Percentiles rank a stretch among this genome's conserved stretches.
These are phyloP conservation scores for Ceraclea dissimilis DNA, from an alignment of 2,888 invertebrate genomes.

Conservation along the genomic window DNA sequence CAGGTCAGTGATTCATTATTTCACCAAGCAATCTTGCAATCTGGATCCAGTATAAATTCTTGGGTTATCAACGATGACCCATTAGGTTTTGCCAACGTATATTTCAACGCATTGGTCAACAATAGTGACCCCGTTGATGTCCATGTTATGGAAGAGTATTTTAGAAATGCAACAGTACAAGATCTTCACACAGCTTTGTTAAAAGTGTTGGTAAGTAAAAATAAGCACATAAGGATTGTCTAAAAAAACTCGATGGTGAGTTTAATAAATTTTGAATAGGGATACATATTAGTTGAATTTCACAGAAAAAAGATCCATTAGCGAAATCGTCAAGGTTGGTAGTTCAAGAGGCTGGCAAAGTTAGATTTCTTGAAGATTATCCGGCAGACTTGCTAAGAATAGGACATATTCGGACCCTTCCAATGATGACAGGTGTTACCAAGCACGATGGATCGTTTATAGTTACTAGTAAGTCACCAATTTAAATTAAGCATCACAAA, in stretches of 20 bases:
- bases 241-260: no score
- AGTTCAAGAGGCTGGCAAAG: constrained; percentile 29
- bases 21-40: constrained; percentile 44
- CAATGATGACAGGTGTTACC: constrained; percentile 41
- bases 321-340: constrained; percentile 24
- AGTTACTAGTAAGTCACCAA: constrained; percentile 32
- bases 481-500: constrained; percentile 16
- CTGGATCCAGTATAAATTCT: constrained; percentile 42
- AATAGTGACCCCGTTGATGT: constrained; percentile 32
- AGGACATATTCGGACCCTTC: constrained; percentile 33
- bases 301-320: constrained; percentile 2
- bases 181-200: constrained; percentile 36
- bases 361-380: constrained; percentile 29
- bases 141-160: constrained; percentile 32
- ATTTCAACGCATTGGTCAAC: constrained; percentile 33
- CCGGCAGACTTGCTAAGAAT: constrained; percentile 27
- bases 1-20: constrained; percentile 37
- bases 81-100: constrained; percentile 32
- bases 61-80: constrained; percentile 43
- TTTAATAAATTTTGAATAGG: no score
- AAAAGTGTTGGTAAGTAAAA: constrained; percentile 27
- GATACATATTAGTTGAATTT: no score
- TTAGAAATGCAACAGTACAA: constrained; percentile 33
- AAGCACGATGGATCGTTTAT: constrained; percentile 42
- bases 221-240: no score